A percentile compares a stretch with the other conserved stretches of the same genome.
Conservation (phyloP, 2,888 invertebrate genomes). For the Spodoptera picta region DNA sequence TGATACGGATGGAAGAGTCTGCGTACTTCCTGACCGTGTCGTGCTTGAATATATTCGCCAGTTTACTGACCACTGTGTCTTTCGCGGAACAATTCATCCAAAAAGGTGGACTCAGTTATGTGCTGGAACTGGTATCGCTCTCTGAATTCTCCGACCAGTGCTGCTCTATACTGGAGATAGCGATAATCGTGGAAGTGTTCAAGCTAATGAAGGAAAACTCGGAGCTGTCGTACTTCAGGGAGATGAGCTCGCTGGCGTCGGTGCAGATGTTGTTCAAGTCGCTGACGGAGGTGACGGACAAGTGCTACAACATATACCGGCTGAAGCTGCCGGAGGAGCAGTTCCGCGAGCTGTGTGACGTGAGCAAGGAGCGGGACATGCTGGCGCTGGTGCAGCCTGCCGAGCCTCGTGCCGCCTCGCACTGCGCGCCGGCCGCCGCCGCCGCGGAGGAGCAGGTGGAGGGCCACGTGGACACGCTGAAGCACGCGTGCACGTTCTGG, state of each 20-base stretch:
- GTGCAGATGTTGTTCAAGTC: slow-evolving; percentile 83
- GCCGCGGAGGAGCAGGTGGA: slow-evolving; percentile 58
- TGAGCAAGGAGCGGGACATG: slow-evolving; percentile 68
- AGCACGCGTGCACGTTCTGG: slow-evolving; percentile 85
- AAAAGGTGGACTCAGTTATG: slow-evolving; percentile 88
- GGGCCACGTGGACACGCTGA: slow-evolving; percentile 75
- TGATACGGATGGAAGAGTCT: slow-evolving; percentile 80
- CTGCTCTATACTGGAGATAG: slow-evolving; percentile 89
- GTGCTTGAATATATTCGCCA: slow-evolving; percentile 89
- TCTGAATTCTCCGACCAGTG: slow-evolving; percentile 88
- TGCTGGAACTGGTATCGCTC: slow-evolving; percentile 85
- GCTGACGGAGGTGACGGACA: slow-evolving; percentile 75
- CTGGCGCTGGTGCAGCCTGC: slow-evolving; percentile 56
- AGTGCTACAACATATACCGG: slow-evolving; percentile 76
- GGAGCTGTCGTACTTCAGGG: slow-evolving; percentile 71
- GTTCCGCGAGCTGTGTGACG: slow-evolving; percentile 73
- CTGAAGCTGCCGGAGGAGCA: slow-evolving; percentile 70
- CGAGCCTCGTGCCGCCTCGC: slow-evolving; percentile 47
- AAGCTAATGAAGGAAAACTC: slow-evolving; percentile 78
- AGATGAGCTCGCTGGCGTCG: slow-evolving; percentile 78
- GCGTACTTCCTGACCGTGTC: slow-evolving; percentile 89
- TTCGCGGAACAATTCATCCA: slow-evolving; percentile 89
- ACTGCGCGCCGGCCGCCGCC: slow-evolving; percentile 62
- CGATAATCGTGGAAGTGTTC: slow-evolving; percentile 89
- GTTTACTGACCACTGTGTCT: slow-evolving; percentile 85